Evolutionary conservation across 92 coral and sea anemone genomes (phyloP).

Genomic region (Epizoanthus rinbou): DNA sequence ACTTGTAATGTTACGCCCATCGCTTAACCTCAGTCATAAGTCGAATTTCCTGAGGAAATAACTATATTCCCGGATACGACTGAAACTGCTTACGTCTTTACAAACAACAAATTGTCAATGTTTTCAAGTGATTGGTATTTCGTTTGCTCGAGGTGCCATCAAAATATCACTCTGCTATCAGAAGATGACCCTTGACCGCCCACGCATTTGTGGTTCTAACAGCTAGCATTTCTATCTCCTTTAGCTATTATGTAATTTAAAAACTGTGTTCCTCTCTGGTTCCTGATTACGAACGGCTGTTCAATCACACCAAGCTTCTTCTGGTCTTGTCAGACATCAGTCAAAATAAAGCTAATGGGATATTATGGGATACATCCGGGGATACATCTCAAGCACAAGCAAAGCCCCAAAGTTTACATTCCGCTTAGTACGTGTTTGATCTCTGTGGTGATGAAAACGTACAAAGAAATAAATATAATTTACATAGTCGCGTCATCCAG

Average conservation of each 20-base stretch:
- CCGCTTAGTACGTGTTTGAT: background rate
- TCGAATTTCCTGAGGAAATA: slow-evolving; percentile 24
- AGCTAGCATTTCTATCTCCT: background rate
- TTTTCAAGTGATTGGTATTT: slow-evolving; percentile 19
- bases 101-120: background rate
- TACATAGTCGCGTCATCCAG: background rate
- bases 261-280: background rate
- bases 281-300: background rate
- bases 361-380: no score
- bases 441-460: background rate
- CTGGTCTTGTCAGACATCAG: background rate
- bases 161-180: background rate
- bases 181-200: background rate
- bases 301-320: background rate
- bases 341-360: background rate
- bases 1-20: slow-evolving; percentile 2
- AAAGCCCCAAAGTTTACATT: background rate
- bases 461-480: background rate
- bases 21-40: background rate
- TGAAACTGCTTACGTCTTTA: background rate
- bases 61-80: background rate
- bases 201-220: background rate
- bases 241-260: background rate
- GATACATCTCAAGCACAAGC: slow-evolving; percentile 8
- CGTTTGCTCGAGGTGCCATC: slow-evolving; percentile 13